A percentile compares a stretch with the other conserved stretches of the same genome.
These are phyloP conservation scores for Melanotaenia pygmaea DNA, from an alignment of 2,797 vertebrate genomes.

Conservation along the genomic window DNA sequence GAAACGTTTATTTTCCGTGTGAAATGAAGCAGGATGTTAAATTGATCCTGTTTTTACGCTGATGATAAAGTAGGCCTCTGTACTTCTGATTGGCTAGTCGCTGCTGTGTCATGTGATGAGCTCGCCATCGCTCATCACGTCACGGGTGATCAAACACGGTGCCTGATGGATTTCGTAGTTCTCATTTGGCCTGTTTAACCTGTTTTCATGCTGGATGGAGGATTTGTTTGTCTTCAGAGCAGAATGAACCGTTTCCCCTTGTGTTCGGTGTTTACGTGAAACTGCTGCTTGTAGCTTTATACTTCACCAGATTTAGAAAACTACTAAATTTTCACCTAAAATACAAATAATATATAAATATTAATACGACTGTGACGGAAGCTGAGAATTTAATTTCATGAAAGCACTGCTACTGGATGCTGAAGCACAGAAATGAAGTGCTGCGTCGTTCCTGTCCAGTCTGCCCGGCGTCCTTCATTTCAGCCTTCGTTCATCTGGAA, in stretches of 20 bases:
- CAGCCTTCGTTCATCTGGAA: background rate
- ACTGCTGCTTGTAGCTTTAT: background rate
- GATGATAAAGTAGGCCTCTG: too few species aligned
- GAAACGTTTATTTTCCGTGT: too few species aligned
- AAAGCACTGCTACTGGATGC: constrained; percentile 22
- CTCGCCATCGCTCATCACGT: too few species aligned
- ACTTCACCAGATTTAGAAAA: background rate
- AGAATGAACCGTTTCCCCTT: background rate
- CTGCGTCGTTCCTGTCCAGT: background rate
- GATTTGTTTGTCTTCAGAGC: background rate
- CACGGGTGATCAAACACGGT: too few species aligned
- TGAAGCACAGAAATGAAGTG: constrained; percentile 1
- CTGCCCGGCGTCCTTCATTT: too few species aligned
- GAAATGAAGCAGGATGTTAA: too few species aligned
- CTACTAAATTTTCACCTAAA: constrained; percentile 12
- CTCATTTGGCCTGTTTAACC: too few species aligned
- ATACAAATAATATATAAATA: background rate
- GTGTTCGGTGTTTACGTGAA: background rate
- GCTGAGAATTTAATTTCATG: constrained; percentile 22
- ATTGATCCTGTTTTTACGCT: too few species aligned
- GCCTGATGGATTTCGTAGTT: too few species aligned
- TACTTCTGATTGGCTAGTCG: too few species aligned
- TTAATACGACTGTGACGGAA: constrained; percentile 31
- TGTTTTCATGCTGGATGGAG: background rate
- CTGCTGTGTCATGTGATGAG: too few species aligned